Percentiles rank a stretch among this genome's conserved stretches.
phyloP scores from a whole-genome alignment of 2,888 invertebrate genomes.

The Pammene fasciana region DNA sequence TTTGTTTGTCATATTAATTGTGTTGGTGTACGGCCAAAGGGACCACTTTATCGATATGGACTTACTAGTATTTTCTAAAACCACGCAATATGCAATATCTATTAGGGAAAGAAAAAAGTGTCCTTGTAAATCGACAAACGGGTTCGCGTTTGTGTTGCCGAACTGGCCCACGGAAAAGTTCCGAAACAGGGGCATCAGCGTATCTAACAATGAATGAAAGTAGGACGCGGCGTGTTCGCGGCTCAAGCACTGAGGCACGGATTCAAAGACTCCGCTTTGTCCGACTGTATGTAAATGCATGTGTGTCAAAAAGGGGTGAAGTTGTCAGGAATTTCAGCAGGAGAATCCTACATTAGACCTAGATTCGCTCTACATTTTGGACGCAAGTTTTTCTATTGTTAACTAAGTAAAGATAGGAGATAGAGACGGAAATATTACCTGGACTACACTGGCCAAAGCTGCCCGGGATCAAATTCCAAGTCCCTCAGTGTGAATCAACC shows the following conservation, averaged over 20 bases:
- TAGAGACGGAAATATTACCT: neutral
- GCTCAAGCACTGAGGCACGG: slow-evolving; percentile 44
- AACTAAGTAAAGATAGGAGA: neutral
- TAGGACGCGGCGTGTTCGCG: slow-evolving; percentile 45
- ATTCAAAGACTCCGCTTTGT: slow-evolving; percentile 40
- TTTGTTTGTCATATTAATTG: too few relatives aligned
- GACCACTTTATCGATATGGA: too few relatives aligned
- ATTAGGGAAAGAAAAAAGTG: too few relatives aligned
- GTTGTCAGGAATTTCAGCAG: slow-evolving; percentile 16
- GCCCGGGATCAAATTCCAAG: slow-evolving; percentile 5
- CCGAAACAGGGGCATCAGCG: slow-evolving; percentile 43
- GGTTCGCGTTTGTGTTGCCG: slow-evolving; percentile 38
- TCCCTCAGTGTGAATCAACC: slow-evolving; percentile 25
- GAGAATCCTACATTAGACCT: neutral
- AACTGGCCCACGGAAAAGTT: slow-evolving; percentile 41
- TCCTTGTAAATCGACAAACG: too few relatives aligned
- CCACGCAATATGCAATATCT: too few relatives aligned
- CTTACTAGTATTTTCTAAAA: too few relatives aligned
- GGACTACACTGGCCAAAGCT: too few relatives aligned
- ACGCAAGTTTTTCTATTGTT: neutral
- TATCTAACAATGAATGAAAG: slow-evolving; percentile 46
- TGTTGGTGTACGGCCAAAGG: too few relatives aligned
- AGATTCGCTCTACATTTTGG: neutral
- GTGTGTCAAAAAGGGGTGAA: slow-evolving; percentile 38
- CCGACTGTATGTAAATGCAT: slow-evolving; percentile 37